Base-by-base conservation (phyloP, 2,113 vertebrate species). In the Peromyscus polionotus region DNA sequence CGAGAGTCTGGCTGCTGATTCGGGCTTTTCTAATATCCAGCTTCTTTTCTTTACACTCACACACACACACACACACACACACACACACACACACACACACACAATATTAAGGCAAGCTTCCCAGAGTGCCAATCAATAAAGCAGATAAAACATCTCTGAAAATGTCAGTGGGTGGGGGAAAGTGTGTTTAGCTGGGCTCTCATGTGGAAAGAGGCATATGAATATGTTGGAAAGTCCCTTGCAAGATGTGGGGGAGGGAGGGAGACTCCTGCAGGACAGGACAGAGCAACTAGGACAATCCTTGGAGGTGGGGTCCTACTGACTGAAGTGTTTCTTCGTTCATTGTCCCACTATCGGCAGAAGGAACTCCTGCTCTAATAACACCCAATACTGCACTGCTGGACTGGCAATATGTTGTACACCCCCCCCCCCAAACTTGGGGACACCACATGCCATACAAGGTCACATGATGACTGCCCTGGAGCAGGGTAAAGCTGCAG, bases 81-180 rank as follows among this genome's bases (percentile, higher is more conserved):
- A 87, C 89, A 83, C 93, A 88, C 88, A 87, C 86, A 96, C 88
- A 97, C 79, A 96, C 83, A 91, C 63, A 90, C 57, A 88, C 76
- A 83, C 70, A 31, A 67, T 89, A 87, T 95, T 97, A 93, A 97
- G 45, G 36, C 42, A 92, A 92, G 92, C 80, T 90, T 92, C 85
- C 84, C 80, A 91, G 79, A 96, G 79, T 95, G 20, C 61, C 81
- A 95, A 96, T 97, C 96, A 91, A 95, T 95, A 96, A 54, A 89
- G 39, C 88, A 94, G 95, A 93, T 96, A 85, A 97, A 97, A 81
- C 90, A 90, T 94, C 80, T 39, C 90, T 85, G 90, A 91, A 91
- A 96, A 95, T 91, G 90, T 96, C 95, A 93, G 72, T 84, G 94
- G 88, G 90, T 91, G 67, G 76, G 68, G 67, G 72, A 85, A 91